Evolutionary conservation across 1,140 invertebrate genomes (phyloP).

Genomic region (Ditylenchus dipsaci): DNA sequence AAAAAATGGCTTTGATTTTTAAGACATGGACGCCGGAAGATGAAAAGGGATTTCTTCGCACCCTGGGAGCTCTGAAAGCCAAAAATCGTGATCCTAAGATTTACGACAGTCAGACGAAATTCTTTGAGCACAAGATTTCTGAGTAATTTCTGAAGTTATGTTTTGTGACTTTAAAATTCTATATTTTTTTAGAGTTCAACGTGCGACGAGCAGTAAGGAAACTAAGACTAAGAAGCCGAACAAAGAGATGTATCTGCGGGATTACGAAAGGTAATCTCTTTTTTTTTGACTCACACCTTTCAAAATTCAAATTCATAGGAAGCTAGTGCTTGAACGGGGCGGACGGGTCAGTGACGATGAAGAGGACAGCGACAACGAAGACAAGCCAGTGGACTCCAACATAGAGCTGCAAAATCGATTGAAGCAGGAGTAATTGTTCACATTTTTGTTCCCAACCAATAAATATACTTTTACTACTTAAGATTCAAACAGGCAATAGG

Average conservation of each 20-base stretch:
- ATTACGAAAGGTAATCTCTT: background rate
- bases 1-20: background rate
- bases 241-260: constrained; percentile 2
- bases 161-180: background rate
- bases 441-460: background rate
- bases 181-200: background rate
- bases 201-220: constrained; percentile 67
- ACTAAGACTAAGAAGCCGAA: constrained; percentile 52
- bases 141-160: background rate
- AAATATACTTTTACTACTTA: constrained; percentile 17
- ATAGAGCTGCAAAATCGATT: background rate
- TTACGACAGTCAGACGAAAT: constrained; percentile 72
- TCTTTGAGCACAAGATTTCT: constrained; percentile 64
- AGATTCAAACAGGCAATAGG: constrained; percentile 56
- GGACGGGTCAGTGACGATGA: constrained; percentile 6
- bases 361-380: constrained; percentile 1
- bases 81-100: constrained; percentile 74
- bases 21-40: constrained; percentile 64
- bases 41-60: constrained; percentile 80
- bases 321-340: background rate
- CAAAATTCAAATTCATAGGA: background rate
- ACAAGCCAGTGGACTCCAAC: background rate
- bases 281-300: no score
- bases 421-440: background rate
- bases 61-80: constrained; percentile 75